Evolutionary conservation across 1,140 invertebrate species (phyloP), one percentile per base, ranked within the genome.

Genomic region (Chrysoperla carnea): DNA sequence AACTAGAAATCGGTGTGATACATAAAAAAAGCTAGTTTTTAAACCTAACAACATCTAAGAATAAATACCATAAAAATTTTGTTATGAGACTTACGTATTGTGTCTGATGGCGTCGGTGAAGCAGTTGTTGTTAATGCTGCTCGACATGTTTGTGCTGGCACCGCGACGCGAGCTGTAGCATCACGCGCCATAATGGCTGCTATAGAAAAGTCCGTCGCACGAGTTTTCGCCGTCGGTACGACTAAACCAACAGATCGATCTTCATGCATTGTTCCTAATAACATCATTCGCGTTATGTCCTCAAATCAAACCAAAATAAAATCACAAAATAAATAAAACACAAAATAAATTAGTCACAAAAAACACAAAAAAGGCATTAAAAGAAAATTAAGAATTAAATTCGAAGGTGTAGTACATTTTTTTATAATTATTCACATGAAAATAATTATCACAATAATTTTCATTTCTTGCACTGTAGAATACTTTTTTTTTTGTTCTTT

Each of bases 201-300:
- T 55, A 92, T 92, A 46, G 85, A 89, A 68, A 92, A 92, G 65
- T 92, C 86, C 50, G 86, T 91, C 49, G 84, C 84, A 54, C 70
- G 68, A 44, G 68, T 63, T 43, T 58, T 58, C 40, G 50, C 55
- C 47, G 56, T 57, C 44, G 55, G 52, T 41, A 54, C 52, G 29
- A 60, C 48, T 15, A 56, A 46, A 11, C 38, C 38, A 43, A 53
- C 48, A 42, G 50, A 48, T 48, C 53, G 52, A 40, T 58, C 57
- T 46, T 56, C 53, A 27, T 57, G 55, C 55, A 59, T 56, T 11
- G 55, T 52, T 35, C 59, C 59, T 27, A 61, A 51, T 29, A 61
- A 55, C 59, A 59, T 59, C 44, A 50, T 53, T 47, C 46, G 17
- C 17, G 17, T 23, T 23, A 23, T 23, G 17, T 23, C 17, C 17